Base-by-base conservation (phyloP, 2,797 vertebrate species). In the Melanotaenia boesemani region DNA sequence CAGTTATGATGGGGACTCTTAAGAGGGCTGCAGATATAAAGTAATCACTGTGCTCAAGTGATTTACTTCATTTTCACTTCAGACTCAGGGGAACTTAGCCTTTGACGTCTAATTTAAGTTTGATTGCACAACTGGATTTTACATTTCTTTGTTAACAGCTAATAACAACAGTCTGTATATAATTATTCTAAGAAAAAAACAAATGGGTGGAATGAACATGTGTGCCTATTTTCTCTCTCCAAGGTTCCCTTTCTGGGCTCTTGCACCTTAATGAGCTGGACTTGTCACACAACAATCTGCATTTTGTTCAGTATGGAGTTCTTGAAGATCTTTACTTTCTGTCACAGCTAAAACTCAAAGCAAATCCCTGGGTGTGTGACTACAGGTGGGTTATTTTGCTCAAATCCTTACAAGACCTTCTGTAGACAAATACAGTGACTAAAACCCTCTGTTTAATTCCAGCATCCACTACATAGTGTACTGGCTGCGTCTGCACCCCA, bases 401-500 rank as follows among this genome's bases (percentile, higher is more conserved):
- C 13, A 39, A 62, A 30, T 16, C 3, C 36, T 34, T 56, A 13
- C 5, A 37, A 62, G 69, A 1, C 5, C 65, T 22, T 62, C 15
- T 70, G 62, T 18, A 22, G 6, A 65, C 1, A 62, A 61, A 61
- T 46, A 18, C 1, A 24, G 28, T 60, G 7, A 52, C 48, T 12
- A 6, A 77, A 20, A 58, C 3, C 8, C 73, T 65, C 74, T 22
- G 41, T 56, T 46, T 26, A 24, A n/a, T 0, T 5, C 5, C 83
- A 94, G 95, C 84, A 97, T 98, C 81, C 97, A 98, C 88, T 98
- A 98, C 87, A 95, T 97, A 92, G 95, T 96, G 84, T 98, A 98
- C 88, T 98, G 97, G 97, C 69, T 98, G 68, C 95, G 90, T 48
- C 95, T 97, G 68, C 97, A 98, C 84, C 95, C 96, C 55, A 94